Evolutionary conservation across 2,888 invertebrate genomes (phyloP).

Genomic region (Pecten maximus): DNA sequence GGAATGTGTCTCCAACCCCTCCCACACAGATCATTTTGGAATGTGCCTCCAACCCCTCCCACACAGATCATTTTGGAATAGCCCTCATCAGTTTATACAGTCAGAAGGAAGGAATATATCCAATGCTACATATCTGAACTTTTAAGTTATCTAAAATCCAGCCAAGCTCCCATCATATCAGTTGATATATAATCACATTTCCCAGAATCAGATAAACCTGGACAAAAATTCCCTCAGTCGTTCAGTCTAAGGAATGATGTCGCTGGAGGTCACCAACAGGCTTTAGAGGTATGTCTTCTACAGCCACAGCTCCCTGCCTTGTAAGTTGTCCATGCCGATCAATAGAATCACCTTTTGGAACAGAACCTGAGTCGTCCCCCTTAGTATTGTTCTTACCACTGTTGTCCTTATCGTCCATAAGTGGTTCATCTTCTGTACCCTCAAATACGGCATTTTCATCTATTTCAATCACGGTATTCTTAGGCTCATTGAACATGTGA

Average conservation of each 20-base stretch:
- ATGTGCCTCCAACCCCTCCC: too few relatives aligned
- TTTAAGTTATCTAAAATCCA: too few relatives aligned
- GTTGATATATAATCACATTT: too few relatives aligned
- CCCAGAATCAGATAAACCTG: too few relatives aligned
- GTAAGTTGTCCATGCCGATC: conserved; percentile 39
- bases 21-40: too few relatives aligned
- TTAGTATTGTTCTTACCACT: neutral
- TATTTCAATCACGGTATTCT: conserved; percentile 39
- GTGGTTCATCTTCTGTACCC: neutral
- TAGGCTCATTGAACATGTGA: neutral
- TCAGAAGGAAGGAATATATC: too few relatives aligned
- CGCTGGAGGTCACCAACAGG: neutral
- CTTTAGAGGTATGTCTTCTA: conserved; percentile 46
- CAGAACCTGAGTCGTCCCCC: neutral
- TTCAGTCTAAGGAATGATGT: neutral
- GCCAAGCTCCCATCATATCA: too few relatives aligned
- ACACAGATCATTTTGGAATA: too few relatives aligned
- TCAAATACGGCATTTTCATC: neutral
- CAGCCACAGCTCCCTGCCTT: conserved; percentile 44
- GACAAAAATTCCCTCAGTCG: conserved; percentile 42
- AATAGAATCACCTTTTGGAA: neutral
- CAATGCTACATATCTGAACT: too few relatives aligned
- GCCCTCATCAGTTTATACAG: too few relatives aligned
- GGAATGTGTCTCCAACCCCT: too few relatives aligned
- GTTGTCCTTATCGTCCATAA: neutral